Base-by-base conservation (phyloP, 35 echinoderm and acorn worm species). In the Stichopus chloronotus region DNA sequence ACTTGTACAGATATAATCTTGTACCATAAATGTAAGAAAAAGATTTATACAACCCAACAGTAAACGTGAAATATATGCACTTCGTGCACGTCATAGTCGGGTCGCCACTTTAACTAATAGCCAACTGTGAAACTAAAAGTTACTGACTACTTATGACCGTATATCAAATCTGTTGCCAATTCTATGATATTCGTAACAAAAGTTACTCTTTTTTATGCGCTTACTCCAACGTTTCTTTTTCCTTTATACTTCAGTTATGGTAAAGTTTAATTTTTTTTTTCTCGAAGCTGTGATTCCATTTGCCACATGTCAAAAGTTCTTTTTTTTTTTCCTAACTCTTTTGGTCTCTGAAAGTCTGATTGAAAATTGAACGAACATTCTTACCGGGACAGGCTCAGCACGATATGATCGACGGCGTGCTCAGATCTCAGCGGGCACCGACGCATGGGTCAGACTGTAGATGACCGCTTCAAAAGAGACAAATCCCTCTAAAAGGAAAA, bases 321-420 rank as follows among this genome's bases (percentile, higher is more conserved):
- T n/a, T n/a, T 65, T 9, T 65, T 63, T 65, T 65, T 65, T 7
- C 9, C 30, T 43, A 43, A 43, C 30, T 43, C 30, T 43, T 43
- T 43, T 43, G 30, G 30, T 43, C 30, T 43, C 30, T 7, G 11
- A n/a, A 65, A 19, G 11, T 74, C 5, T 74, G 6, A 20, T 20
- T n/a, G 69, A 74, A 74, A 74, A 74, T 43, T n/a, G 69, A 74
- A 74, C 22, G 17, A 74, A 74, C 69, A 74, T 74, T 74, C 69
- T 74, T 74, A 74, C 69, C 69, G 19, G 69, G 69, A 21, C 22
- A n/a, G 30, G 69, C 69, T 20, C 69, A 74, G 69, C 69, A 74
- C 19, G 69, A 74, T 74, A 74, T 7, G 17, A 74, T 74, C 69
- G 69, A 74, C 69, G 13, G 19, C 61, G 69, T 19, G 22, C 69